Evolutionary conservation across 2,113 vertebrate genomes (phyloP), one percentile per base, ranked within the genome.

Genomic region (Australoheros scitulus): DNA sequence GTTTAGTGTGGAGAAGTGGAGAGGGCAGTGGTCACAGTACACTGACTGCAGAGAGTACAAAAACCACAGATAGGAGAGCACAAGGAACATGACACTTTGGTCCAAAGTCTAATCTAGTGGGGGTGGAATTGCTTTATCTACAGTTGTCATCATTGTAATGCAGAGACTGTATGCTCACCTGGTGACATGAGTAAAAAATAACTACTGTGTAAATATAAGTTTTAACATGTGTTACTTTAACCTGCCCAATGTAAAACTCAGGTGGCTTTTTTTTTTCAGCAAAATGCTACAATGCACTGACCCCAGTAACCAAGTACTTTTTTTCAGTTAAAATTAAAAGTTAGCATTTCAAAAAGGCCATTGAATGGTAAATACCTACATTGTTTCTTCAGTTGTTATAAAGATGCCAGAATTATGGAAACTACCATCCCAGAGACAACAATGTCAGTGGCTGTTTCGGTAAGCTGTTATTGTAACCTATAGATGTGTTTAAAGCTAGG

Each of bases 1-100:
- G 65, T 72, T 89, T 47, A 58, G 78, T 13, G 56, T 83, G 77
- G 79, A 87, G 83, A 60, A 20, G 56, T 85, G 83, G 86, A 38
- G 59, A 85, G 79, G 78, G 81, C 81, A 84, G 84, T 24, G 59
- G 87, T 88, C 77, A 90, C 72, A 87, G 85, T 87, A 90, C 88
- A 88, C 61, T 78, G 80, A 87, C 88, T 79, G 80, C 52, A 76
- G 43, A 79, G 36, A 74, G 86, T 29, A 29, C 82, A 87, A 77
- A 3, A 2, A 82, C 61, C 57, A 74, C 32, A 61, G 38, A 65
- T 20, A 74, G 41, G 32, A 56, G 75, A 65, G 60, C 65, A 81
- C 3, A 13, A 85, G 81, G 50, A 81, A 41, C 22, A 61, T 20
- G 57, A 77, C 50, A 83, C 86, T 82, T 87, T 88, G 79, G 61